Evolutionary conservation across 2,113 vertebrate genomes (phyloP), one percentile per base, ranked within the genome.

Genomic region (Scophthalmus maximus): DNA sequence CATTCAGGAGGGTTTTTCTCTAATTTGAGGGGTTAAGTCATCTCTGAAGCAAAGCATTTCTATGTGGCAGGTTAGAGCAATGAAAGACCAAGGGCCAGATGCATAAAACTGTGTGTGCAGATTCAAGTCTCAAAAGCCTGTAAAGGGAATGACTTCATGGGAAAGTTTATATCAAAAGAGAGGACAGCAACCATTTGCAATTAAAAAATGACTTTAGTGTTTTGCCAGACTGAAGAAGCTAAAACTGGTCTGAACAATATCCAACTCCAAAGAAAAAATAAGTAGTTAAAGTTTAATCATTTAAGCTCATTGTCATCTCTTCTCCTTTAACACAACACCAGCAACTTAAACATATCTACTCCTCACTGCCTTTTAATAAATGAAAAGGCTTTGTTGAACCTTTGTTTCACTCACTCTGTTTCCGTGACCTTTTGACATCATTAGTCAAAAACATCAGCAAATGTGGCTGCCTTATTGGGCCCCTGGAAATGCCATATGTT

Each of bases 351-450:
- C 78, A 83, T 60, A 68, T 73, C 86, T 67, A 79, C 69, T 80
- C 61, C 50, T 34, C 52, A 75, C 50, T 83, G 59, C 66, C 55
- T 23, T 66, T 66, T 56, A 29, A 68, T 55, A 57, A 73, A 65
- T 27, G 9, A 2, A 66, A 85, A 61, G 53, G 76, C 49, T 84
- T 78, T 85, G 79, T 65, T 83, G n/a, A n/a, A n/a, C 67, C 84
- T 74, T 82, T 71, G 18, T 82, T 88, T 88, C 79, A 75, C 56
- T 81, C 79, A 83, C 87, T 86, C 73, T 77, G 69, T 77, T 71
- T 57, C 86, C 77, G 63, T 95, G 95, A 94, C 93, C 94, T 93
- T 79, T 65, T 93, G 89, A 93, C 92, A 91, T 85, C 82, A 85
- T 88, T 87, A 90, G 74, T 92, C 88, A 91, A 92, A 81, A 91